Conservation (phyloP, 2,797 vertebrate genomes). For the Silurus aristotelis region DNA sequence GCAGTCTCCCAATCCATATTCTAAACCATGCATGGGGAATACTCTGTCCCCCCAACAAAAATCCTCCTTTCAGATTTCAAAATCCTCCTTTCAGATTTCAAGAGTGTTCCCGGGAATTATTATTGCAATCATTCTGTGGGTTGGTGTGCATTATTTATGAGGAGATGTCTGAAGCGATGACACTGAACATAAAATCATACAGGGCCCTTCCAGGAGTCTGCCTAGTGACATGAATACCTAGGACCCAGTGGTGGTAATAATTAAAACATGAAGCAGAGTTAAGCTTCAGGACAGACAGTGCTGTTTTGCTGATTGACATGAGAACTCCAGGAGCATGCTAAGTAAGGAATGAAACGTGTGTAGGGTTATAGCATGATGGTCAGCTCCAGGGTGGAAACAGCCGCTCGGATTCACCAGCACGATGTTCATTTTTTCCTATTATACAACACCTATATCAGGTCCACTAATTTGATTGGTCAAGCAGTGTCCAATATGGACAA, state of each 20-base stretch:
- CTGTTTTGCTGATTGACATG: background rate
- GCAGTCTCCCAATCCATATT: background rate
- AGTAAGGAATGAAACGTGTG: background rate
- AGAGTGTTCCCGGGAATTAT: constrained; percentile 8
- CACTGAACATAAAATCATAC: constrained; percentile 28
- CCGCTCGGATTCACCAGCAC: background rate
- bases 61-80: background rate
- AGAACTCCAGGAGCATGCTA: background rate
- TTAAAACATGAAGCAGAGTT: constrained; percentile 45
- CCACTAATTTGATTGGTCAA: background rate
- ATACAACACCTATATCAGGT: background rate
- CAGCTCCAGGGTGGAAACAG: background rate
- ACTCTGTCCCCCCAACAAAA: background rate
- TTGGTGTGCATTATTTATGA: constrained; percentile 28
- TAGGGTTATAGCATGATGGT: background rate
- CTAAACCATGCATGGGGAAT: background rate
- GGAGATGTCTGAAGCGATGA: constrained; percentile 27
- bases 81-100: background rate
- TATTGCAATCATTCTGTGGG: constrained; percentile 20
- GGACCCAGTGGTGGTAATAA: constrained; percentile 40
- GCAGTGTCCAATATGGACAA: too few relatives aligned
- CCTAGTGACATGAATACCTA: constrained; percentile 32
- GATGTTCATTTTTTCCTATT: background rate
- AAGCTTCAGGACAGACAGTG: constrained; percentile 7
- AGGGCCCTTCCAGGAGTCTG: constrained; percentile 5